Percentiles rank a stretch among this genome's conserved stretches.
phyloP scores from a whole-genome alignment of 2,888 invertebrate species.

The Scrobipalpa costella region DNA sequence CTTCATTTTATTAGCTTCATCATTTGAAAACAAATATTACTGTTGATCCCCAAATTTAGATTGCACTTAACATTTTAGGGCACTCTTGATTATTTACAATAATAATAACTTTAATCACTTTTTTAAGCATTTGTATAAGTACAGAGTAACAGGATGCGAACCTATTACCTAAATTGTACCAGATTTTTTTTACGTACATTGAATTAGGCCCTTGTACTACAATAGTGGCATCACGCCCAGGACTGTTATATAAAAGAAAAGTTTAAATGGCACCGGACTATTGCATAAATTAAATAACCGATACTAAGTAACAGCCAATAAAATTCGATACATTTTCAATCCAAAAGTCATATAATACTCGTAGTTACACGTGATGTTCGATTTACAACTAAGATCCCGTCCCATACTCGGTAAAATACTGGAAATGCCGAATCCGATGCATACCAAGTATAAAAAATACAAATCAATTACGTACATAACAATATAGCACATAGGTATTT shows the following conservation, averaged over 20 bases:
- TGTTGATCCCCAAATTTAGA: conserved; percentile 8
- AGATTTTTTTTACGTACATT: conserved; percentile 27
- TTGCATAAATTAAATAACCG: conserved; percentile 40
- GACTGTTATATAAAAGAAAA: not conserved
- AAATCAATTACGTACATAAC: conserved; percentile 41
- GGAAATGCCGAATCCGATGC: conserved; percentile 51
- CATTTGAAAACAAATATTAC: not conserved
- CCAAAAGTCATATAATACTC: conserved; percentile 28
- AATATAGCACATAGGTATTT: conserved; percentile 40
- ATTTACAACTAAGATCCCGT: conserved; percentile 41
- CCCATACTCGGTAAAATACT: conserved; percentile 38
- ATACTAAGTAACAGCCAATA: conserved; percentile 63
- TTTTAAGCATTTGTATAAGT: not conserved
- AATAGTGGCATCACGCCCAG: not conserved
- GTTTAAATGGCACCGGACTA: conserved; percentile 55
- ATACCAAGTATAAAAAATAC: conserved; percentile 35
- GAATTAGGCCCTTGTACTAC: conserved; percentile 26
- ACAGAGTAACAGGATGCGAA: no score
- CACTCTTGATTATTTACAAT: conserved; percentile 14
- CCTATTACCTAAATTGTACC: conserved; percentile 5
- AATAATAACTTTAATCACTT: not conserved
- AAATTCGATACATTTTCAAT: conserved; percentile 40
- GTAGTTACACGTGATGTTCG: conserved; percentile 42
- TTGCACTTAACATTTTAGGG: not conserved
- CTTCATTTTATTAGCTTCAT: not conserved